Percentiles rank a stretch among this genome's conserved stretches.
These are phyloP conservation scores for Connochaetes taurinus DNA, from an alignment of 2,113 vertebrate genomes.

Conservation along the genomic window DNA sequence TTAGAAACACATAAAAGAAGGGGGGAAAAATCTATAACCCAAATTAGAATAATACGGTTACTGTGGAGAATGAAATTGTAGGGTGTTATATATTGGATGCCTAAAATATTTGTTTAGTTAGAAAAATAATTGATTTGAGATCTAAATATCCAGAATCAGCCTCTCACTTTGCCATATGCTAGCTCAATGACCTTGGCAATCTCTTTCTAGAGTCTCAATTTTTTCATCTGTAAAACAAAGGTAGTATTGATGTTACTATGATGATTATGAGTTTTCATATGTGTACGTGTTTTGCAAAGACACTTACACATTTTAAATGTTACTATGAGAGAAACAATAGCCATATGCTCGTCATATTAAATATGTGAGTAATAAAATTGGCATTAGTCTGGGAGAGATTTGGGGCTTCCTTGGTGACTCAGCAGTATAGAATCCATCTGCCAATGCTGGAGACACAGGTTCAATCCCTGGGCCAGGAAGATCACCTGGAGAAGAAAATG, in stretches of 20 bases:
- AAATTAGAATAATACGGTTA: slow-evolving; percentile 22
- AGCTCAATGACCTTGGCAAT: neutral
- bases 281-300: neutral
- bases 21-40: neutral
- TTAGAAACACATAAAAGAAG: slow-evolving; percentile 8
- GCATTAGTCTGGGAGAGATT: neutral
- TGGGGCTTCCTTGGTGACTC: neutral
- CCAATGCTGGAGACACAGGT: neutral
- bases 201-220: neutral
- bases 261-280: neutral
- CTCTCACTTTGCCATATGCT: neutral
- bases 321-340: neutral
- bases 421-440: neutral
- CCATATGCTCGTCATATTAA: neutral
- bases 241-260: neutral
- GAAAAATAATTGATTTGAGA: slow-evolving; percentile 1
- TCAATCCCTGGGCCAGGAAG: neutral
- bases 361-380: neutral
- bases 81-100: neutral
- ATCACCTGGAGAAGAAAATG: neutral
- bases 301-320: neutral
- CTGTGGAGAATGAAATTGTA: neutral
- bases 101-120: slow-evolving; percentile 17
- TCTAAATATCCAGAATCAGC: neutral
- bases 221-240: neutral